Evolutionary conservation across 2,888 invertebrate species (phyloP).

Genomic region (Thera britannica): DNA sequence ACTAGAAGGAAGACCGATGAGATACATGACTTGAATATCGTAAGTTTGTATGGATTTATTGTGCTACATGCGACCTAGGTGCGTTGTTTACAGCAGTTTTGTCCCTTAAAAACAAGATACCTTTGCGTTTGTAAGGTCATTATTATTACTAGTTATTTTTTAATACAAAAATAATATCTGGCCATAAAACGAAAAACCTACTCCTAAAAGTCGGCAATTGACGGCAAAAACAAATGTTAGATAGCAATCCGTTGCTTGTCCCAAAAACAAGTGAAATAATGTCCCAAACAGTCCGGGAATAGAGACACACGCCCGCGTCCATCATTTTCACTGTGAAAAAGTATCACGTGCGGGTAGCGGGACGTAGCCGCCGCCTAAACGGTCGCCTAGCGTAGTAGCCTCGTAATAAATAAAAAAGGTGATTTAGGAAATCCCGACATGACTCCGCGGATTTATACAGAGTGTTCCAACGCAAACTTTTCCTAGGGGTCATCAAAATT

Average conservation of each 20-base stretch:
- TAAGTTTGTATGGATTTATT: conserved; percentile 49
- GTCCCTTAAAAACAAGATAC: not conserved
- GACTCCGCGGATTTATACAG: conserved; percentile 81
- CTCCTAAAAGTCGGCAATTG: not conserved
- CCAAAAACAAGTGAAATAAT: conserved; percentile 32
- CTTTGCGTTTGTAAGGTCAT: too few species aligned
- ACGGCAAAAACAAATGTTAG: conserved; percentile 6
- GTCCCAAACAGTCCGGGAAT: conserved; percentile 47
- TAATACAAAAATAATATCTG: not conserved
- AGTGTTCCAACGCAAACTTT: conserved; percentile 77
- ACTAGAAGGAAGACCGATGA: conserved; percentile 53
- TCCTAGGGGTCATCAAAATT: conserved; percentile 82
- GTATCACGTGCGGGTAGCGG: conserved; percentile 66
- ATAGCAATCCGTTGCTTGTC: conserved; percentile 14
- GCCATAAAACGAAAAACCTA: not conserved
- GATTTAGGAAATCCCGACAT: conserved; percentile 82
- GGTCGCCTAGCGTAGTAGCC: conserved; percentile 69
- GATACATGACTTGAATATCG: conserved; percentile 56
- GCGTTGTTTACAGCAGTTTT: conserved; percentile 4
- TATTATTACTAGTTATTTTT: too few species aligned
- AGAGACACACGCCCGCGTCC: conserved; percentile 52
- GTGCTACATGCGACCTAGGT: conserved; percentile 32
- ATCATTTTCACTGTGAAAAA: conserved; percentile 55
- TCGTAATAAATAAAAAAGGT: conserved; percentile 80
- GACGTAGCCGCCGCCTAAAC: conserved; percentile 72